phyloP scores from a whole-genome alignment of 2,888 invertebrate species.

The Agonopterix arenella region DNA sequence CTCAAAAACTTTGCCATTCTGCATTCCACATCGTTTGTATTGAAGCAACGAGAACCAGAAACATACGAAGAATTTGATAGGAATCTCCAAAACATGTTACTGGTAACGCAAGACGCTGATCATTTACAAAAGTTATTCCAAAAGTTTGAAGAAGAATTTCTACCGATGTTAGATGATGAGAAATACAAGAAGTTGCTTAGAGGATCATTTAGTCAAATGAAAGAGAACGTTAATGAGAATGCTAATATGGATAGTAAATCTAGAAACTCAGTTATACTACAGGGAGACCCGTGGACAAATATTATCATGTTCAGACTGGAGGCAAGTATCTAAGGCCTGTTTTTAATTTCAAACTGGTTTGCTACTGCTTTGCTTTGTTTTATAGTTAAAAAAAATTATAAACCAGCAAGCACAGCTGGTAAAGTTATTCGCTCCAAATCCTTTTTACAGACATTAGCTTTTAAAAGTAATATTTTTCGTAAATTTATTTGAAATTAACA shows the following conservation, averaged over 20 bases:
- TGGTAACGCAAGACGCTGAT: background rate
- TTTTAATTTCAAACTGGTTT: too few species aligned
- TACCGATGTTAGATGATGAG: background rate
- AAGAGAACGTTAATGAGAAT: background rate
- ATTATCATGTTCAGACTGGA: conserved; percentile 20
- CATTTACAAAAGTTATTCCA: conserved; percentile 1
- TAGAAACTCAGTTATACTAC: conserved; percentile 17
- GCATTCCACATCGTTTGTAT: conserved; percentile 29
- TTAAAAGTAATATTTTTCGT: too few species aligned
- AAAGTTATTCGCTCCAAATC: too few species aligned
- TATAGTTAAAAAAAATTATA: background rate
- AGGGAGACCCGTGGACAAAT: conserved; percentile 25
- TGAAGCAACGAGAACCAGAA: conserved; percentile 26
- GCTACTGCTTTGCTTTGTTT: too few species aligned
- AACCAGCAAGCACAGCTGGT: too few species aligned
- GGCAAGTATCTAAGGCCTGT: conserved; percentile 10
- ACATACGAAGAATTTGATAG: conserved; percentile 14
- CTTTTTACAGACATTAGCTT: too few species aligned
- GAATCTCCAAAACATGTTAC: conserved; percentile 14
- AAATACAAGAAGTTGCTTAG: background rate
- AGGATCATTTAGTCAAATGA: background rate
- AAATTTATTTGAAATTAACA: too few species aligned
- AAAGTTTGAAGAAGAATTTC: conserved; percentile 2
- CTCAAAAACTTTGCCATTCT: conserved; percentile 28
- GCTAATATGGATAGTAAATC: conserved; percentile 8